A percentile compares a stretch with the other conserved stretches of the same genome.
These are phyloP conservation scores for Phylloscopus trochilus DNA, from an alignment of 2,113 vertebrate species.

Conservation along the genomic window DNA sequence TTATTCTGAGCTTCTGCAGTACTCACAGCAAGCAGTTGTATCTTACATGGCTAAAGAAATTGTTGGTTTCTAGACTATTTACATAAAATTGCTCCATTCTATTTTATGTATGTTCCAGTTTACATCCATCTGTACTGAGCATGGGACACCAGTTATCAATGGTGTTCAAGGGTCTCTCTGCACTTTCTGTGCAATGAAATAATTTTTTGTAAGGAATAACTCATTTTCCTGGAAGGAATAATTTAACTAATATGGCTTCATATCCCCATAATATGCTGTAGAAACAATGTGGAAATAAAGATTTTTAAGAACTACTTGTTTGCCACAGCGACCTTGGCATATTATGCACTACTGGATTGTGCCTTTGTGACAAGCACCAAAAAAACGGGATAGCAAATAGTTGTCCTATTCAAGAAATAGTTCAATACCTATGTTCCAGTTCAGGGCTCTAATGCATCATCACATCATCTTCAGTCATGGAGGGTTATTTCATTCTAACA, in stretches of 20 bases:
- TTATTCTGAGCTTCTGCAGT: neutral
- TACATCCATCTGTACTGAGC: neutral
- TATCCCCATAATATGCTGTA: neutral
- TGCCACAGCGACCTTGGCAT: neutral
- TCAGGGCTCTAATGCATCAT: neutral
- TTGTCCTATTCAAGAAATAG: neutral
- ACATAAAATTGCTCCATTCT: neutral
- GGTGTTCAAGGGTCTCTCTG: neutral
- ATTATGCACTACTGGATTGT: neutral
- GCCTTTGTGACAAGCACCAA: neutral
- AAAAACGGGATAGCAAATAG: neutral
- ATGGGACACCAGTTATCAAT: neutral
- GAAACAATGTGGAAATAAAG: neutral
- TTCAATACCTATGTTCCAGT: neutral
- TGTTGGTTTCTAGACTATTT: neutral
- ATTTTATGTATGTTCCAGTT: neutral
- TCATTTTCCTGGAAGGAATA: neutral
- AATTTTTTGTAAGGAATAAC: neutral
- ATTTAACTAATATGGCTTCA: neutral
- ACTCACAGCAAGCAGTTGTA: neutral
- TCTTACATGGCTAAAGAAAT: neutral
- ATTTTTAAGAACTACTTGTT: neutral
- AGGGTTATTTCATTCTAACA: neutral
- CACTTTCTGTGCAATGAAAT: neutral
- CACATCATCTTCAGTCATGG: neutral